phyloP scores from a whole-genome alignment of 2,113 vertebrate genomes.

The Dinomys branickii region DNA sequence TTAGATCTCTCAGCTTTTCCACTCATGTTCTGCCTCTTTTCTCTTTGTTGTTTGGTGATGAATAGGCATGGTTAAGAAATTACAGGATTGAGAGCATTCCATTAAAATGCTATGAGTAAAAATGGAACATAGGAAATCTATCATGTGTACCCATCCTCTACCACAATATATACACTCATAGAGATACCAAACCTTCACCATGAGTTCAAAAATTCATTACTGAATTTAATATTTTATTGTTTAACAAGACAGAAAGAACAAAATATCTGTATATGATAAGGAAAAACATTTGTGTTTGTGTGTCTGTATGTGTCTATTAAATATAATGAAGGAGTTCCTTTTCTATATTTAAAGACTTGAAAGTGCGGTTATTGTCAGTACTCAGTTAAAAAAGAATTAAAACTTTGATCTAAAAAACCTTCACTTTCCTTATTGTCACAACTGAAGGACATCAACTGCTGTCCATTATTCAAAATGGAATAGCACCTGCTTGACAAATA shows the following conservation, averaged over 20 bases:
- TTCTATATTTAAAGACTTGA: slow-evolving; percentile 28
- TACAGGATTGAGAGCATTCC: background rate
- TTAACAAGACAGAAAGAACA: slow-evolving; percentile 1
- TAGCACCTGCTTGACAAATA: slow-evolving; percentile 12
- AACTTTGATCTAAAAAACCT: background rate
- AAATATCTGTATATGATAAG: background rate
- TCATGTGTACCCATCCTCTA: background rate
- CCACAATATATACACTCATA: background rate
- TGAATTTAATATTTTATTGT: background rate
- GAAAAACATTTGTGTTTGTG: background rate
- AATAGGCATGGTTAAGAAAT: background rate
- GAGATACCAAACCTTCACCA: background rate
- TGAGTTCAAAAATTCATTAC: background rate
- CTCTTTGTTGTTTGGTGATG: background rate
- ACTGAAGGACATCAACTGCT: background rate
- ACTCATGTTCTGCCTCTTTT: background rate
- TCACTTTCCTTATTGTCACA: slow-evolving; percentile 22
- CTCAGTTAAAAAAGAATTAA: background rate
- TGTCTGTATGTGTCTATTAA: background rate
- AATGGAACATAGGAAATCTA: slow-evolving; percentile 19
- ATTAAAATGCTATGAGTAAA: background rate
- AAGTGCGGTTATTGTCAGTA: background rate
- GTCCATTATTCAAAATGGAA: slow-evolving; percentile 16
- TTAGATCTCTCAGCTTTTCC: background rate
- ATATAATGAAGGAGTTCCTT: background rate